Base-by-base conservation (phyloP, 35 echinoderm and acorn worm species). In the Ophioderma brevispina region DNA sequence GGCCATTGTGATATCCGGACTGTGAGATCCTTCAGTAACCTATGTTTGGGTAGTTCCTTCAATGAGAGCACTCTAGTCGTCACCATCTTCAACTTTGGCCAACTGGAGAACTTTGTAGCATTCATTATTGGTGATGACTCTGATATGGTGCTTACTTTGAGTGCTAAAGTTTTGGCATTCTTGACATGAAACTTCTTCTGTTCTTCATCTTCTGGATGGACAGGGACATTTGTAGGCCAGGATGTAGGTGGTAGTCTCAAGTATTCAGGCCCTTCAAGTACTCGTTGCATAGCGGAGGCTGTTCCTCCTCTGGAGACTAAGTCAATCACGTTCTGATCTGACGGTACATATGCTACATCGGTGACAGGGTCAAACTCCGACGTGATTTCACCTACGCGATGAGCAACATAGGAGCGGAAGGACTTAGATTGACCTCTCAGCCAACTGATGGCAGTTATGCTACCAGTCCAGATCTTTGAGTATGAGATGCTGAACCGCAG, bases 371-470 rank as follows among this genome's bases (percentile, higher is more conserved):
- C 84, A 78, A 95, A 95, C 52, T 95, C 93, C 0, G 93, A 37
- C 0, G 93, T 91, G 2, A 95, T 95, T 39, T 95, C 89, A 15
- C 93, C 93, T 10, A 91, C 93, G 36, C 89, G 82, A 33, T 91
- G 91, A 1, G 93, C 41, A 8, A 95, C 89, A 81, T 87, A 91
- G 14, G 89, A 91, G 33, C 84, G 89, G 50, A 95, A 95, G 50
- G 89, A 56, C 75, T 95, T n/a, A n/a, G n/a, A n/a, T n/a, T n/a
- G n/a, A n/a, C n/a, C n/a, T n/a, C n/a, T n/a, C n/a, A 94, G 76
- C 93, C 92, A 94, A 34, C 92, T 94, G 39, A 92, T 88, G 0
- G 52, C 91, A 14, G 92, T 94, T 87, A 94, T 89, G 78, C 93
- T 94, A 52, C 91, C 88, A 15, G 87, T 94, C 92, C 92, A 89